Evolutionary conservation across 1,140 invertebrate genomes (phyloP).

Genomic region (Drosophila nigromelanica): DNA sequence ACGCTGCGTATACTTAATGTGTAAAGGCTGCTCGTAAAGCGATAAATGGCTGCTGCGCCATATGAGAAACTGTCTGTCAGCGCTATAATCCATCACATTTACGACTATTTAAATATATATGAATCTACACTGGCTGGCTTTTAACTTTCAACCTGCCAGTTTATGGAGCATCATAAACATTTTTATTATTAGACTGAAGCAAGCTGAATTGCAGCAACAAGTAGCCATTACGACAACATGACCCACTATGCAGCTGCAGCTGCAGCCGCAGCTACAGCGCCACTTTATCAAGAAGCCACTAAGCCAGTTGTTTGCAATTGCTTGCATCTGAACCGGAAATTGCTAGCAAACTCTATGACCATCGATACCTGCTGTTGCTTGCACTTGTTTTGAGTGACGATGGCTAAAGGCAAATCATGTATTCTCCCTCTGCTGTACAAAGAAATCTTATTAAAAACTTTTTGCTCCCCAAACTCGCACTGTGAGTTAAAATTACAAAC

Average conservation of each 20-base stretch:
- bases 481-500: slow-evolving; percentile 43
- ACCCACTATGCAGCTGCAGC: neutral
- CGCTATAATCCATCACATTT: slow-evolving; percentile 69
- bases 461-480: neutral
- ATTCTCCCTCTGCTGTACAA: slow-evolving; percentile 1
- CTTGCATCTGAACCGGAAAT: neutral
- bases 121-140: slow-evolving; percentile 27
- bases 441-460: slow-evolving; percentile 52
- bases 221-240: slow-evolving; percentile 6
- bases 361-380: slow-evolving; percentile 13
- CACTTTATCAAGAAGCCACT: neutral
- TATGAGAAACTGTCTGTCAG: slow-evolving; percentile 42
- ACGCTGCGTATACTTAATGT: slow-evolving; percentile 41
- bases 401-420: slow-evolving; percentile 12
- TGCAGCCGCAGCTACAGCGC: neutral
- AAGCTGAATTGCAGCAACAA: slow-evolving; percentile 16
- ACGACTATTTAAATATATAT: slow-evolving; percentile 66
- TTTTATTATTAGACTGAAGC: neutral
- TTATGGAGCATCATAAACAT: slow-evolving; percentile 30
- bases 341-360: neutral
- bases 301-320: neutral
- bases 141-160: slow-evolving; percentile 25
- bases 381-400: too few relatives aligned
- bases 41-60: slow-evolving; percentile 15
- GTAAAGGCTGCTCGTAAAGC: slow-evolving; percentile 30